Percentiles rank a stretch among this genome's conserved stretches.
These are phyloP conservation scores for Bos taurus DNA, from an alignment of 2,113 vertebrate species.

Conservation along the genomic window DNA sequence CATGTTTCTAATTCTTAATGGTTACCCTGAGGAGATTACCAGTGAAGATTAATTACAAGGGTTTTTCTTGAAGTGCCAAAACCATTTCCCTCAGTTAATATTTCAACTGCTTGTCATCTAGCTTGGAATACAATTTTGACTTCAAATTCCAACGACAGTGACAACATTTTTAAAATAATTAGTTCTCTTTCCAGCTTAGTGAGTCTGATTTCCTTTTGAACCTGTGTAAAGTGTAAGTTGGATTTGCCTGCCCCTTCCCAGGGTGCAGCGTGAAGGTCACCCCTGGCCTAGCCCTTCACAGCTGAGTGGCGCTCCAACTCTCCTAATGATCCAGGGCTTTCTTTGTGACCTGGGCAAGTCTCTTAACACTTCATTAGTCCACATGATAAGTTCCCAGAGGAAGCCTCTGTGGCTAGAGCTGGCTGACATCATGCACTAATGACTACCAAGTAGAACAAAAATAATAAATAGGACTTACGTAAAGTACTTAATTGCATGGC, in stretches of 20 bases:
- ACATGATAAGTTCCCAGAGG: neutral
- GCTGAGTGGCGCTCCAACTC: neutral
- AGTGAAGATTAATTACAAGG: conserved; percentile 62
- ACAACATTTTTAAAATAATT: conserved; percentile 53
- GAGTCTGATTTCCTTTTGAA: neutral
- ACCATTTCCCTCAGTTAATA: conserved; percentile 59
- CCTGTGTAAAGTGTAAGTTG: neutral
- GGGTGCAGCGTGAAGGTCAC: neutral
- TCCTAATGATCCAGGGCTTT: neutral
- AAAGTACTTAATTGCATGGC: neutral
- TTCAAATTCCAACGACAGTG: conserved; percentile 43
- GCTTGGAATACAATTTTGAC: conserved; percentile 55
- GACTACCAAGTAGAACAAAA: neutral
- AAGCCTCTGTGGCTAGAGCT: neutral
- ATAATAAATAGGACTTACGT: neutral
- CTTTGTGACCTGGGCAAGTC: neutral
- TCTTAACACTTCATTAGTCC: conserved; percentile 10
- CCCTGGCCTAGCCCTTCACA: neutral
- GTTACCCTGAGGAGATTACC: conserved; percentile 52
- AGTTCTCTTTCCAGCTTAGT: conserved; percentile 32
- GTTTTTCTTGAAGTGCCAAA: conserved; percentile 46
- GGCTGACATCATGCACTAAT: neutral
- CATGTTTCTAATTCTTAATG: conserved; percentile 64
- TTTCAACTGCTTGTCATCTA: conserved; percentile 71
- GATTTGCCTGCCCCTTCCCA: neutral